Percentiles rank a stretch among this genome's conserved stretches.
phyloP scores from a whole-genome alignment of 2,888 invertebrate genomes.

The Leptopilina myrica region DNA sequence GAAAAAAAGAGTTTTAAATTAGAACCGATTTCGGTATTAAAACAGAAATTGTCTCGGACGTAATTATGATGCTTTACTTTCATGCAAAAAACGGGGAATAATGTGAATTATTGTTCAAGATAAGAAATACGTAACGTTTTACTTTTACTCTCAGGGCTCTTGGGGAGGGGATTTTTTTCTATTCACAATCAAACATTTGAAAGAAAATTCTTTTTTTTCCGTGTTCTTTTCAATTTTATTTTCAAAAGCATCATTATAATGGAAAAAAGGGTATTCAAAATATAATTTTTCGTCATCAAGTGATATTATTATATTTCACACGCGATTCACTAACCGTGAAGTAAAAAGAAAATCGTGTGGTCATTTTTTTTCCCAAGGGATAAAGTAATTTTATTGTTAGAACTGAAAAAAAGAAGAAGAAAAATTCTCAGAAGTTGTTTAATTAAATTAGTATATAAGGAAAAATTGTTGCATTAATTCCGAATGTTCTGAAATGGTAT shows the following conservation, averaged over 20 bases:
- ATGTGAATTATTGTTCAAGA: constrained; percentile 30
- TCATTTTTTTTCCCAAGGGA: neutral
- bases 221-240: neutral
- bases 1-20: neutral
- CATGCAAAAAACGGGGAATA: constrained; percentile 24
- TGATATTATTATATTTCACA: too few species aligned
- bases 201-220: neutral
- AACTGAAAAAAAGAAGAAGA: too few species aligned
- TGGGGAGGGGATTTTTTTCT: neutral
- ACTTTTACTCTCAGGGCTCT: neutral
- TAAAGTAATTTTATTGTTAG: neutral
- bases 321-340: too few species aligned
- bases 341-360: too few species aligned
- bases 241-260: neutral
- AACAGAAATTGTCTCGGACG: constrained; percentile 1
- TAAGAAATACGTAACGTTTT: constrained; percentile 1
- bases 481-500: too few species aligned
- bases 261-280: too few species aligned
- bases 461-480: too few species aligned
- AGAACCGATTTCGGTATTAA: too few species aligned
- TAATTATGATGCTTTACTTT: constrained; percentile 33
- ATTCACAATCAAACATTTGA: neutral
- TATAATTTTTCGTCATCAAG: too few species aligned
- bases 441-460: too few species aligned
- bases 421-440: too few species aligned